These are phyloP conservation scores for Dione vanillae DNA, from an alignment of 2,888 invertebrate species.

Conservation along the genomic window DNA sequence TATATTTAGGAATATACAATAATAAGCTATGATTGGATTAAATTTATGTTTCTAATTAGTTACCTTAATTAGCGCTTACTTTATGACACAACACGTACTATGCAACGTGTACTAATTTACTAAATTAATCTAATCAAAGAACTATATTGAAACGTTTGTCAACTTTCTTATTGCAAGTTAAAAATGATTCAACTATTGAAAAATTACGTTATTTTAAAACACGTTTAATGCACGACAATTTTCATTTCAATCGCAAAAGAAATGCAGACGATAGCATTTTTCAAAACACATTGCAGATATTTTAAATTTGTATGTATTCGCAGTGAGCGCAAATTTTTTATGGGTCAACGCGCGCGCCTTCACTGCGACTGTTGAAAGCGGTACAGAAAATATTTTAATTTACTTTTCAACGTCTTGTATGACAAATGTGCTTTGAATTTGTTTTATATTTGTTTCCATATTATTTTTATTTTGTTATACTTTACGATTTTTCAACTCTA, in stretches of 20 bases:
- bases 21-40: too few relatives aligned
- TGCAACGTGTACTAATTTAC: too few relatives aligned
- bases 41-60: too few relatives aligned
- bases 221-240: conserved; percentile 7
- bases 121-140: neutral
- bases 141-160: neutral
- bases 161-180: neutral
- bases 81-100: too few relatives aligned
- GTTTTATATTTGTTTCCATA: conserved; percentile 22
- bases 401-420: conserved; percentile 49
- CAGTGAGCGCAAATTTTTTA: conserved; percentile 58
- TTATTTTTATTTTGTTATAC: conserved; percentile 26
- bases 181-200: neutral
- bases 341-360: conserved; percentile 63
- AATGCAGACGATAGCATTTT: conserved; percentile 6
- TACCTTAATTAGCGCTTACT: too few relatives aligned
- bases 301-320: conserved; percentile 57
- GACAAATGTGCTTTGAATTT: conserved; percentile 35
- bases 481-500: conserved; percentile 5
- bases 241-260: conserved; percentile 13
- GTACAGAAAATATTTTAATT: conserved; percentile 60
- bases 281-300: conserved; percentile 55
- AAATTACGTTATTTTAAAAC: conserved; percentile 17
- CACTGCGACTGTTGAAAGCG: conserved; percentile 56
- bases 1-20: too few relatives aligned